Evolutionary conservation across 2,888 invertebrate species (phyloP).

Genomic region (Perizoma flavofasciatum): DNA sequence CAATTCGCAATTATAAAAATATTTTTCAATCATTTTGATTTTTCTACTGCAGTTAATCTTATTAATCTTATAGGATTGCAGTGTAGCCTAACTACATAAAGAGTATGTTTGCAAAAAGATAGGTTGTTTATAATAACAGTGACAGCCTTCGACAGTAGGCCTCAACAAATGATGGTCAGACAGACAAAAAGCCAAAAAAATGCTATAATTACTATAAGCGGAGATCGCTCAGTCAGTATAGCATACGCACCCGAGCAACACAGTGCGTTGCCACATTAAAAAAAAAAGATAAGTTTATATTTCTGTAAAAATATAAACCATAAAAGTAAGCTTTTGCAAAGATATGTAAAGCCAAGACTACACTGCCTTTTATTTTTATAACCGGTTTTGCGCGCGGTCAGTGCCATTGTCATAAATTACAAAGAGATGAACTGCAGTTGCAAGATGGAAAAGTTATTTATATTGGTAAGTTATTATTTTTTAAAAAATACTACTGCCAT

Average conservation of each 20-base stretch:
- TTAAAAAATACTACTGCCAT: not conserved
- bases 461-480: conserved; percentile 44
- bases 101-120: no score
- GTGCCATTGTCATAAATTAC: conserved; percentile 45
- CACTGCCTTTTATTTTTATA: conserved; percentile 31
- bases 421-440: conserved; percentile 58
- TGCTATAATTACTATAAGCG: conserved; percentile 76
- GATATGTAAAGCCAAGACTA: conserved; percentile 23
- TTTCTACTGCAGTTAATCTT: no score
- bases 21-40: no score
- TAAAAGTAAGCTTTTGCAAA: conserved; percentile 6
- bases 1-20: no score
- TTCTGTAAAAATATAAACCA: not conserved
- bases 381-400: conserved; percentile 54
- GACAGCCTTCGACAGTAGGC: conserved; percentile 31
- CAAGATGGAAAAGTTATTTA: conserved; percentile 43
- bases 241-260: conserved; percentile 54
- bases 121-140: conserved; percentile 24
- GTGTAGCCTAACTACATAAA: no score
- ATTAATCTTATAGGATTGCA: not conserved
- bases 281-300: conserved; percentile 29
- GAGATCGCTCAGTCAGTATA: conserved; percentile 68
- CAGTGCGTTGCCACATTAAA: conserved; percentile 43
- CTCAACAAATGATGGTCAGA: conserved; percentile 52
- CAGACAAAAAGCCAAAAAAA: conserved; percentile 71